phyloP scores from a whole-genome alignment of 2,888 invertebrate genomes.

The Agonum fuliginosum region DNA sequence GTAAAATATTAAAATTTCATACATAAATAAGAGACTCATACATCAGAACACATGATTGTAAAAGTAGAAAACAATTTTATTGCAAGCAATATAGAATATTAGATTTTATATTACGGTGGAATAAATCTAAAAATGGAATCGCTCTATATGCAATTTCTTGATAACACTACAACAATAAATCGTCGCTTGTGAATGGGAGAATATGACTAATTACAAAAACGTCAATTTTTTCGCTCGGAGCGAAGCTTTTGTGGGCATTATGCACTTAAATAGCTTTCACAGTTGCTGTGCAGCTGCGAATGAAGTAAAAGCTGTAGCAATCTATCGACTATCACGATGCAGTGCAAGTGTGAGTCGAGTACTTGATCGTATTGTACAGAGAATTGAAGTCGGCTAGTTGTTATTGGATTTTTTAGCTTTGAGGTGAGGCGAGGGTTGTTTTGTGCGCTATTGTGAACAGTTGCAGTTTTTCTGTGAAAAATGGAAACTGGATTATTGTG shows the following conservation, averaged over 20 bases:
- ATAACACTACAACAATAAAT: constrained; percentile 16
- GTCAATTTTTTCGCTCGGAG: constrained; percentile 28
- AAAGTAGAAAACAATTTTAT: constrained; percentile 22
- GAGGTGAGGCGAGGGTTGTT: constrained; percentile 17
- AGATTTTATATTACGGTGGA: no score
- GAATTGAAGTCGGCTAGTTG: constrained; percentile 21
- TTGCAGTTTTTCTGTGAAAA: constrained; percentile 31
- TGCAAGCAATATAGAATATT: no score
- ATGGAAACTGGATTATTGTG: not conserved
- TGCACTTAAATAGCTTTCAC: constrained; percentile 45
- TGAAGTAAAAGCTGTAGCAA: not conserved
- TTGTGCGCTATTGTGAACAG: constrained; percentile 9
- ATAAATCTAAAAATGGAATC: constrained; percentile 1
- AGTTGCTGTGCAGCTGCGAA: not conserved
- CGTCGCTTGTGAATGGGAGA: constrained; percentile 14
- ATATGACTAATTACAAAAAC: constrained; percentile 39
- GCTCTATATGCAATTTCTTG: not conserved
- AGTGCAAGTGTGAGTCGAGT: not conserved
- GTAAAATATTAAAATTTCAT: not conserved
- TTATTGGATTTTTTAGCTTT: constrained; percentile 38
- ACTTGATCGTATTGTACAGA: constrained; percentile 31
- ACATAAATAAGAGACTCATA: not conserved
- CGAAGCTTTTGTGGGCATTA: constrained; percentile 28
- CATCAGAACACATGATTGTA: not conserved
- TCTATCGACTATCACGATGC: constrained; percentile 17